Conservation (phyloP, 2,888 invertebrate genomes). For the Itoplectis maculator region DNA sequence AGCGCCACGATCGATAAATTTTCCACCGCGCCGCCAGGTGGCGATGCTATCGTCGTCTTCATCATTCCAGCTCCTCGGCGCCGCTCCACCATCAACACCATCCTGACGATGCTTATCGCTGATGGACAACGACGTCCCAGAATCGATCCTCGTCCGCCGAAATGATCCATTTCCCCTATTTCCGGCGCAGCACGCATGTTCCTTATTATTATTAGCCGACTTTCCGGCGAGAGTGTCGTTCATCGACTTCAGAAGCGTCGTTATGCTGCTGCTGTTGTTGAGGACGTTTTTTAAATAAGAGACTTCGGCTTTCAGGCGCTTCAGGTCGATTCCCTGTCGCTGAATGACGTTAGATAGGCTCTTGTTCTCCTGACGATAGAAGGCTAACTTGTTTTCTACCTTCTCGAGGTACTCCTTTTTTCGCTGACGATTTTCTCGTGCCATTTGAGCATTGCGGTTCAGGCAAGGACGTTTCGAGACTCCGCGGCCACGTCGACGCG, state of each 20-base stretch:
- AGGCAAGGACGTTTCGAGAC: constrained; percentile 83
- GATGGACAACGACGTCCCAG: background rate
- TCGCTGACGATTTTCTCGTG: constrained; percentile 87
- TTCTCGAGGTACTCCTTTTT: constrained; percentile 87
- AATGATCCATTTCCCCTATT: too few relatives aligned
- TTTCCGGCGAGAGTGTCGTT: constrained; percentile 74
- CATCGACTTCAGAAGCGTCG: constrained; percentile 85
- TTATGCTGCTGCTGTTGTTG: constrained; percentile 86
- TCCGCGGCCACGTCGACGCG: constrained; percentile 73
- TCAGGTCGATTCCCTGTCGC: constrained; percentile 85
- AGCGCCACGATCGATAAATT: background rate
- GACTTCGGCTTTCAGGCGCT: constrained; percentile 86
- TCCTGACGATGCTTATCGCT: too few relatives aligned
- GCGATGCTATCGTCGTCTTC: too few relatives aligned
- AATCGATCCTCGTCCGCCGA: background rate
- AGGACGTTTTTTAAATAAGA: constrained; percentile 86
- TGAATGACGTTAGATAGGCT: constrained; percentile 85
- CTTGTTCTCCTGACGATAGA: constrained; percentile 85
- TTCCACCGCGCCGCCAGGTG: constrained; percentile 7
- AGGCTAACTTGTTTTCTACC: constrained; percentile 85
- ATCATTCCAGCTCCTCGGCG: constrained; percentile 1
- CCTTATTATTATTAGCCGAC: background rate
- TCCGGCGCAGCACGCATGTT: background rate
- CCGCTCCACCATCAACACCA: background rate
- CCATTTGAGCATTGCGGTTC: constrained; percentile 87